Evolutionary conservation across 2,113 vertebrate genomes (phyloP).

Genomic region (Heterotis niloticus): DNA sequence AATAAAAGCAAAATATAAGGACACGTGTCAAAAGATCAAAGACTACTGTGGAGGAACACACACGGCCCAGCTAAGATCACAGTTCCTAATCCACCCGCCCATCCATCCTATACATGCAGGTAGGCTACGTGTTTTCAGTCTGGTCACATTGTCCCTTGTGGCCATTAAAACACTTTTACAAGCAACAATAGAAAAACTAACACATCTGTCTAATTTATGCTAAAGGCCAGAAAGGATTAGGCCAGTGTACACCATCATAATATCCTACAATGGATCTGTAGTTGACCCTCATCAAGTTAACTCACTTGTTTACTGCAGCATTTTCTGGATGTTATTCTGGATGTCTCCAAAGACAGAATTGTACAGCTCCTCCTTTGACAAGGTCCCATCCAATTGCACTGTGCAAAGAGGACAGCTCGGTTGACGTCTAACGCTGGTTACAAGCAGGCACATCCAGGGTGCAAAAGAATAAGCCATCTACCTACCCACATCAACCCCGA

Average conservation of each 20-base stretch:
- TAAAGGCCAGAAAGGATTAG: too few species aligned
- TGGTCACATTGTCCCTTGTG: neutral
- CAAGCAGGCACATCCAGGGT: constrained; percentile 31
- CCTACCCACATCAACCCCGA: constrained; percentile 42
- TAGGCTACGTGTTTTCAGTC: neutral
- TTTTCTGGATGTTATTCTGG: constrained; percentile 51
- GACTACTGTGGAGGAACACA: too few species aligned
- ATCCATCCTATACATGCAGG: neutral
- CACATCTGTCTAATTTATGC: too few species aligned
- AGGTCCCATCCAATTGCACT: constrained; percentile 68
- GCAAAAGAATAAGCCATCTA: constrained; percentile 51
- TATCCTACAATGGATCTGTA: too few species aligned
- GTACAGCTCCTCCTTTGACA: constrained; percentile 61
- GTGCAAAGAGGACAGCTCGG: neutral
- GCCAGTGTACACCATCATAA: too few species aligned
- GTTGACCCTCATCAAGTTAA: too few species aligned
- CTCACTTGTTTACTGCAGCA: constrained; percentile 18
- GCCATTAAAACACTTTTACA: too few species aligned
- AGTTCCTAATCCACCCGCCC: too few species aligned
- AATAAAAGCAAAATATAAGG: neutral
- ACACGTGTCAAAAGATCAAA: neutral
- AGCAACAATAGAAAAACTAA: too few species aligned
- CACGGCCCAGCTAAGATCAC: too few species aligned
- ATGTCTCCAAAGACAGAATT: constrained; percentile 57
- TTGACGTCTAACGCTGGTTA: neutral